These are phyloP conservation scores for Melanotaenia parkinsoni DNA, from an alignment of 2,797 vertebrate genomes.

Conservation along the genomic window DNA sequence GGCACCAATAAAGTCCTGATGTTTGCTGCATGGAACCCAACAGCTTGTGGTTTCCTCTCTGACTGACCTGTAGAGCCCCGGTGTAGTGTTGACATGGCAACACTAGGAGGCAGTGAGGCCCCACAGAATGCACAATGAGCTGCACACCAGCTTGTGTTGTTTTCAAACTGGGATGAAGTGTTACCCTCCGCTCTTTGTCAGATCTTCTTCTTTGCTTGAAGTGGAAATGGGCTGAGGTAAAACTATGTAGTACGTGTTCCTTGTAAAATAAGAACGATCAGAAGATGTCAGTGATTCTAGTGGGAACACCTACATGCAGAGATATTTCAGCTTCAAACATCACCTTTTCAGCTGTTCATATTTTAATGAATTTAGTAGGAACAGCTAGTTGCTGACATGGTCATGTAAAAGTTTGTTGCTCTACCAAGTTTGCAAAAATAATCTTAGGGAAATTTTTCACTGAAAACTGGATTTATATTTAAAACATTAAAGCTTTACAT, in stretches of 20 bases:
- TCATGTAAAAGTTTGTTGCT: no score
- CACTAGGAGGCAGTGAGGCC: conserved; percentile 74
- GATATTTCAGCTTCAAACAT: not conserved
- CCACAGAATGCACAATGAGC: conserved; percentile 21
- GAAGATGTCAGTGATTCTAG: not conserved
- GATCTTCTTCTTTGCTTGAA: conserved; percentile 2
- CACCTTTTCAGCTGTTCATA: not conserved
- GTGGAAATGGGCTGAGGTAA: not conserved
- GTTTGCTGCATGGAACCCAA: not conserved
- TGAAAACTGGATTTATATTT: no score
- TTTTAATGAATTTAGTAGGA: no score
- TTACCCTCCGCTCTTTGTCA: not conserved
- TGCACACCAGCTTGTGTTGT: conserved; percentile 15
- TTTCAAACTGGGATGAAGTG: conserved; percentile 34
- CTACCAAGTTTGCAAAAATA: no score
- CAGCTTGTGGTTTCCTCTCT: not conserved
- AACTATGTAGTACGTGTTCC: not conserved
- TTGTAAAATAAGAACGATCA: not conserved
- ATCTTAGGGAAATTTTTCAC: no score
- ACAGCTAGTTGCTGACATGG: not conserved
- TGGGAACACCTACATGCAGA: not conserved
- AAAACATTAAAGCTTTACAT: no score
- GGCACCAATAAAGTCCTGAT: not conserved
- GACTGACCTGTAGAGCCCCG: not conserved
- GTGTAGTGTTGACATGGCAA: conserved; percentile 10